Evolutionary conservation across 2,888 invertebrate genomes (phyloP).

Genomic region (Hofmannophila pseudospretella): DNA sequence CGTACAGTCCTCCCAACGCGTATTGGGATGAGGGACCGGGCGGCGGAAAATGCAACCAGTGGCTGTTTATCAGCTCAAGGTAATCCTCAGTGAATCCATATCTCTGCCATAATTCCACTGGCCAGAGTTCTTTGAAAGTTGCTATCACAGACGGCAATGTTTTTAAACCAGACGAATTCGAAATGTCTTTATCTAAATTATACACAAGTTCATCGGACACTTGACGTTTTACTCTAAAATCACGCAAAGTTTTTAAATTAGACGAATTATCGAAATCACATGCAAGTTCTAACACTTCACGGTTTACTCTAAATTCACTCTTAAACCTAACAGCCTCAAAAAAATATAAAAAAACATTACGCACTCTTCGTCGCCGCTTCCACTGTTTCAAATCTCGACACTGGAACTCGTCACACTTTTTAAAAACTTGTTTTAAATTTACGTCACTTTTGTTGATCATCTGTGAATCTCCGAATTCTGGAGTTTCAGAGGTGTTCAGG

Average conservation of each 20-base stretch:
- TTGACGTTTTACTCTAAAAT: conserved; percentile 12
- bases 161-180: no score
- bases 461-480: no score
- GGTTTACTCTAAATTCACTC: no score
- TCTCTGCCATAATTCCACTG: conserved; percentile 67
- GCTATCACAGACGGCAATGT: conserved; percentile 30
- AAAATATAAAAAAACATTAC: no score
- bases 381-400: conserved; percentile 56
- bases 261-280: no score
- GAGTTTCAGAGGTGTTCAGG: no score
- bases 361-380: conserved; percentile 59
- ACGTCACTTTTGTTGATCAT: no score
- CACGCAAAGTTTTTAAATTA: no score
- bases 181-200: no score
- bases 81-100: conserved; percentile 78
- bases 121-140: conserved; percentile 57
- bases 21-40: conserved; percentile 77
- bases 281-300: no score
- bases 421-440: no score
- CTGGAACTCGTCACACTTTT: conserved; percentile 26
- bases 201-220: conserved; percentile 1
- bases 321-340: no score
- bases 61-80: conserved; percentile 77
- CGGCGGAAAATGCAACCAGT: conserved; percentile 84
- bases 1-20: conserved; percentile 79